These are phyloP conservation scores for Synanthedon myopaeformis DNA, from an alignment of 2,888 invertebrate species.

Conservation along the genomic window DNA sequence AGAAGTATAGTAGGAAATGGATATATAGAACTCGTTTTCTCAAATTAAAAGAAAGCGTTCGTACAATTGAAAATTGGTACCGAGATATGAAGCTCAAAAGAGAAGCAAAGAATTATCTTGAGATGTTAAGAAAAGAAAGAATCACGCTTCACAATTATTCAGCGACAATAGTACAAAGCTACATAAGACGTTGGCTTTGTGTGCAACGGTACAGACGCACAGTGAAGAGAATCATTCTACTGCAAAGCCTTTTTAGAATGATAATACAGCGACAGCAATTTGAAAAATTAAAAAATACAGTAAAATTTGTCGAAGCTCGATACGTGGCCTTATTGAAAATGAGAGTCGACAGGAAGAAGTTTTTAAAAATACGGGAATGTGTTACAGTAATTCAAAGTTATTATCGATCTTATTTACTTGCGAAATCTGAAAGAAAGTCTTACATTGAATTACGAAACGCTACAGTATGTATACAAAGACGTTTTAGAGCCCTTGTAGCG, in stretches of 20 bases:
- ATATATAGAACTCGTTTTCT: conserved; percentile 28
- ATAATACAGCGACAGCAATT: conserved; percentile 23
- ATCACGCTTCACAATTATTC: conserved; percentile 27
- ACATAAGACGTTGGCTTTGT: conserved; percentile 41
- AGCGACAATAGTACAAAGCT: conserved; percentile 35
- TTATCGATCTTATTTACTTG: conserved; percentile 23
- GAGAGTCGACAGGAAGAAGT: conserved; percentile 32
- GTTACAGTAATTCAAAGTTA: conserved; percentile 24
- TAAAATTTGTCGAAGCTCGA: conserved; percentile 23
- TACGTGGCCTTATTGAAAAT: conserved; percentile 39
- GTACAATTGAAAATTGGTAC: conserved; percentile 66
- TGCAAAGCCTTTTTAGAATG: conserved; percentile 52
- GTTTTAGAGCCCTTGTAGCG: conserved; percentile 42
- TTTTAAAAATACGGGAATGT: conserved; percentile 31
- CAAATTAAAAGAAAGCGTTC: conserved; percentile 42
- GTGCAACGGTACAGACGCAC: conserved; percentile 24
- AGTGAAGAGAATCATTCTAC: conserved; percentile 24
- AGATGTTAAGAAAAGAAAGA: conserved; percentile 23
- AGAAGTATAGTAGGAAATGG: conserved; percentile 56
- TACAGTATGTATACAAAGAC: conserved; percentile 33
- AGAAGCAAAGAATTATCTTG: conserved; percentile 30
- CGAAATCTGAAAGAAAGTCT: conserved; percentile 14
- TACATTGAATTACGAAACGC: conserved; percentile 20
- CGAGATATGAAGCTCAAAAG: conserved; percentile 32
- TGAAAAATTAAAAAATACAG: conserved; percentile 28